Base-by-base conservation (phyloP, 2,113 vertebrate species). In the Erinaceus europaeus region DNA sequence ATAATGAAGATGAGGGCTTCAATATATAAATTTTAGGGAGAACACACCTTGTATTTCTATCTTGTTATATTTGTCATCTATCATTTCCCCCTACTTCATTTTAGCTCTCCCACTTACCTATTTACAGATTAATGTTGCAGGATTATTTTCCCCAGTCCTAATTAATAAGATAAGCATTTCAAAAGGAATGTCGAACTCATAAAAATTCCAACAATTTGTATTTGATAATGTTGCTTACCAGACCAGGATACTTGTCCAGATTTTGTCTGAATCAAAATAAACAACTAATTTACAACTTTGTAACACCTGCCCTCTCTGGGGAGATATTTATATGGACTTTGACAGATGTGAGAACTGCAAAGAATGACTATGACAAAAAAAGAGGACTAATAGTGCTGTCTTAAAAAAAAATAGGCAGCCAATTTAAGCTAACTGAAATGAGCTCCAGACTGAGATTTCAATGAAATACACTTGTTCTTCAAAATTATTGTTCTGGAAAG, bases 261-360 rank as follows among this genome's bases (percentile, higher is more conserved):
- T 95, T 93, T 91, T 91, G 94, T 95, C 83, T 89, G 86, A 96
- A 83, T 94, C 87, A 97, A 97, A 96, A 91, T 91, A 96, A 96
- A 97, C 92, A 97, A 95, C 93, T 96, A 96, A 96, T 96, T 97
- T 95, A 95, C 92, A 95, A 96, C 89, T 97, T 96, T 94, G 90
- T 89, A 97, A 96, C 97, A 97, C 97, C 96, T 97, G 96, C 94
- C 97, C 96, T 87, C 97, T 96, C 96, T 40, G 92, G 94, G 94
- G 96, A 86, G 86, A 73, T 92, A 95, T 96, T 95, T 96, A 84
- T 91, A 85, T 71, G 93, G 95, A 93, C 86, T 93, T 93, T 96
- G 97, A 97, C 96, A 97, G 96, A 97, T 97, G 96, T 80, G 53
- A 94, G 93, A 94, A 93, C 91, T 92, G 38, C 10, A 17, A 96